phyloP scores from a whole-genome alignment of 2,888 invertebrate genomes.

The Hesperia comma region DNA sequence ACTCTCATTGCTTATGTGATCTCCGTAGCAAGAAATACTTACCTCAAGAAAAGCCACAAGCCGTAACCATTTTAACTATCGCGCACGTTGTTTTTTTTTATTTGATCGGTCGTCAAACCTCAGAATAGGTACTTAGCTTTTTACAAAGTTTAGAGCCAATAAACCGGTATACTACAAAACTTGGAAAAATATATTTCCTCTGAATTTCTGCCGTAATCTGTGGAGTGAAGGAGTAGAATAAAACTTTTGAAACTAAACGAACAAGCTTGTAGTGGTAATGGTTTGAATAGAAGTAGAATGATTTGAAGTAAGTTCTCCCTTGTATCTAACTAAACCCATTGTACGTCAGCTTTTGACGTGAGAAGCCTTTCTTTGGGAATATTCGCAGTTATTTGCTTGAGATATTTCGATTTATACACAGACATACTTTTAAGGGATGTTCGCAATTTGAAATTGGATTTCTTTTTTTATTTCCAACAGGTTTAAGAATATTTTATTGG shows the following conservation, averaged over 20 bases:
- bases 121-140: no score
- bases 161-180: no score
- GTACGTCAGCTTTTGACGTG: slow-evolving; percentile 1
- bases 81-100: no score
- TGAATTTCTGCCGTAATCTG: no score
- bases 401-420: slow-evolving; percentile 5
- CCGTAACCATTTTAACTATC: no score
- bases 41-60: no score
- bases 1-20: no score
- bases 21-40: no score
- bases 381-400: slow-evolving; percentile 8
- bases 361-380: slow-evolving; percentile 1
- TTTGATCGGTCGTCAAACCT: no score
- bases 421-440: slow-evolving; percentile 4
- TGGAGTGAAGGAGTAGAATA: background rate
- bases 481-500: background rate
- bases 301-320: background rate
- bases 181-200: no score
- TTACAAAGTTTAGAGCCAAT: no score
- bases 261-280: background rate
- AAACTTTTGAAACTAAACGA: background rate
- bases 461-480: slow-evolving; percentile 2
- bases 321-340: background rate
- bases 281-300: background rate
- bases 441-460: slow-evolving; percentile 5